These are phyloP conservation scores for Caranx ignobilis DNA, from an alignment of 2,113 vertebrate species.

Conservation along the genomic window DNA sequence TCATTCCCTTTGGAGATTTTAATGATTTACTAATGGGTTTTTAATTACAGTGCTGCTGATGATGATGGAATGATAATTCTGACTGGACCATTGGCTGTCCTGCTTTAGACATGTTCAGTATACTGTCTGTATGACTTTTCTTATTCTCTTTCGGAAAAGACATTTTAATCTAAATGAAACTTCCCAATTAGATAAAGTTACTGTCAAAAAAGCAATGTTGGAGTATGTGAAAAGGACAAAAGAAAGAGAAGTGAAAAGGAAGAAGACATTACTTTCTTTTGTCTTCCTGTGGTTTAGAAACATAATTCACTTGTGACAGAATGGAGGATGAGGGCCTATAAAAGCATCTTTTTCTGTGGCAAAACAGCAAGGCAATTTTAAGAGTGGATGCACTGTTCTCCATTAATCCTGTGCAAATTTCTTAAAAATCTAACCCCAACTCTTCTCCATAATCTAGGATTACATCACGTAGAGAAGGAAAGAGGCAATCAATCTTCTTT, in stretches of 20 bases:
- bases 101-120: no score
- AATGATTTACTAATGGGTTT: no score
- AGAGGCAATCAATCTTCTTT: slow-evolving; percentile 85
- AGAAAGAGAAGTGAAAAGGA: neutral
- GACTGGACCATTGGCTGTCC: no score
- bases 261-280: neutral
- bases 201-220: neutral
- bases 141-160: neutral
- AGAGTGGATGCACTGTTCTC: slow-evolving; percentile 52
- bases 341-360: slow-evolving; percentile 48
- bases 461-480: slow-evolving; percentile 77
- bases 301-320: slow-evolving; percentile 17
- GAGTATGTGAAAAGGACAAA: neutral
- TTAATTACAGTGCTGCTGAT: no score
- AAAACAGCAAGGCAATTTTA: slow-evolving; percentile 60
- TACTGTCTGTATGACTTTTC: no score
- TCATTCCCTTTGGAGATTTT: no score
- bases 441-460: slow-evolving; percentile 84
- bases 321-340: neutral
- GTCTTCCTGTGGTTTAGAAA: neutral
- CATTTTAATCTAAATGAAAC: neutral
- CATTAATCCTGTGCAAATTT: slow-evolving; percentile 77
- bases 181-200: neutral
- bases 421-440: slow-evolving; percentile 77
- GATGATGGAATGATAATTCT: no score